A percentile compares a stretch with the other conserved stretches of the same genome.
These are phyloP conservation scores for Thecophora atra DNA, from an alignment of 2,888 invertebrate genomes.

Conservation along the genomic window DNA sequence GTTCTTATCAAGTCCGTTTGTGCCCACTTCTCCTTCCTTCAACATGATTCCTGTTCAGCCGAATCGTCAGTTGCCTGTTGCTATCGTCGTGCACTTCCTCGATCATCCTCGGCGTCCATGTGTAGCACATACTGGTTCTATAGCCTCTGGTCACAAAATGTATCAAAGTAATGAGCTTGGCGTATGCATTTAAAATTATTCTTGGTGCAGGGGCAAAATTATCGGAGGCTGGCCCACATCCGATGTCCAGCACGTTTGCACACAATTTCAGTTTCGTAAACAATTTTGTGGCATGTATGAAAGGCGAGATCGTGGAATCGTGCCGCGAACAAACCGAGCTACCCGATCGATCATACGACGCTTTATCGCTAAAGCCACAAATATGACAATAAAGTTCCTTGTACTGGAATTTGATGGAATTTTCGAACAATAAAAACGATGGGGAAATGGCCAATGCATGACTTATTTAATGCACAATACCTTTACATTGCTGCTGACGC, in stretches of 20 bases:
- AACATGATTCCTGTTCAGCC: not conserved
- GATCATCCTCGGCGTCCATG: not conserved
- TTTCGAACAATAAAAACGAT: too few relatives aligned
- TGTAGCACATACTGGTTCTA: conserved; percentile 7
- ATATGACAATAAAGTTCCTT: too few relatives aligned
- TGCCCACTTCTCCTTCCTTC: conserved; percentile 5
- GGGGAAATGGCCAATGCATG: too few relatives aligned
- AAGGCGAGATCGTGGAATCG: too few relatives aligned
- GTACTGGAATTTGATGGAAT: too few relatives aligned
- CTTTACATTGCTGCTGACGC: too few relatives aligned
- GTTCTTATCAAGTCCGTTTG: not conserved
- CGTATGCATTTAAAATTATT: conserved; percentile 42
- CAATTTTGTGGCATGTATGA: too few relatives aligned
- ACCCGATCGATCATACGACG: too few relatives aligned
- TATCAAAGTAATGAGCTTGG: conserved; percentile 43
- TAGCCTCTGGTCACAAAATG: conserved; percentile 37
- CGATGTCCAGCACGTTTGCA: not conserved
- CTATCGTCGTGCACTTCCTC: conserved; percentile 5
- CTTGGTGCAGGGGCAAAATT: conserved; percentile 15
- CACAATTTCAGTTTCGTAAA: too few relatives aligned
- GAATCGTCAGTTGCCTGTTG: not conserved
- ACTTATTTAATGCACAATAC: too few relatives aligned
- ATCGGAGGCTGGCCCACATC: conserved; percentile 2
- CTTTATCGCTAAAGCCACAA: too few relatives aligned
- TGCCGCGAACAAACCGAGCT: too few relatives aligned